Evolutionary conservation across 2,797 vertebrate genomes (phyloP).

Genomic region (Gymnothorax javanicus): DNA sequence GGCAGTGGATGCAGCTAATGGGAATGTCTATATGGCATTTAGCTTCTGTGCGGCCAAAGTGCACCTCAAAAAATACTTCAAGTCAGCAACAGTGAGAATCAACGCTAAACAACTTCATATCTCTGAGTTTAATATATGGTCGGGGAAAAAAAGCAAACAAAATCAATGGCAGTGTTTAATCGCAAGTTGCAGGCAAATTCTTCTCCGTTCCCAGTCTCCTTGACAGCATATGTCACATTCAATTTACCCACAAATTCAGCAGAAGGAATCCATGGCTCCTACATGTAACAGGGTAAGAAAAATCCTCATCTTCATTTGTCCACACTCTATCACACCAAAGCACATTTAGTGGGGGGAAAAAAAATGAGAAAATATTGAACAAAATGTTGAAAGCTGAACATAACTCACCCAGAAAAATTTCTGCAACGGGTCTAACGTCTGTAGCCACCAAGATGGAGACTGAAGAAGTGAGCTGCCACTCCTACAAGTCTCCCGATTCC

Average conservation of each 20-base stretch:
- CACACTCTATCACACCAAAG: not conserved
- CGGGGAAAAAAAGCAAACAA: constrained; percentile 39
- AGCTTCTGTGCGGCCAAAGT: constrained; percentile 37
- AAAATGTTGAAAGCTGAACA: not conserved
- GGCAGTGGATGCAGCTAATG: constrained; percentile 29
- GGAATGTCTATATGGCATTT: constrained; percentile 31
- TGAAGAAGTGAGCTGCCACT: not conserved
- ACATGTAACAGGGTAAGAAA: not conserved
- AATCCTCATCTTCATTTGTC: not conserved
- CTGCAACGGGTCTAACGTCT: not conserved
- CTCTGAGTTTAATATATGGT: constrained; percentile 38
- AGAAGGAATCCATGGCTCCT: not conserved
- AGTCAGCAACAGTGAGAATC: not conserved
- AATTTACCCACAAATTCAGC: not conserved
- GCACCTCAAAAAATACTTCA: not conserved
- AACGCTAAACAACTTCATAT: constrained; percentile 23
- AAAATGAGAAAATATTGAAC: not conserved
- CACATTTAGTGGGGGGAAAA: not conserved
- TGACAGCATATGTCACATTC: not conserved
- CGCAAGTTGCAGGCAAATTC: not conserved
- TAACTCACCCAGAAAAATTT: not conserved
- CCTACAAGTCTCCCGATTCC: not conserved
- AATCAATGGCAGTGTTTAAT: constrained; percentile 3
- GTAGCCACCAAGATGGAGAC: not conserved
- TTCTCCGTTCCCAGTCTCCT: not conserved